Conservation (phyloP, 2,888 invertebrate genomes). For the Rotaria socialis region DNA sequence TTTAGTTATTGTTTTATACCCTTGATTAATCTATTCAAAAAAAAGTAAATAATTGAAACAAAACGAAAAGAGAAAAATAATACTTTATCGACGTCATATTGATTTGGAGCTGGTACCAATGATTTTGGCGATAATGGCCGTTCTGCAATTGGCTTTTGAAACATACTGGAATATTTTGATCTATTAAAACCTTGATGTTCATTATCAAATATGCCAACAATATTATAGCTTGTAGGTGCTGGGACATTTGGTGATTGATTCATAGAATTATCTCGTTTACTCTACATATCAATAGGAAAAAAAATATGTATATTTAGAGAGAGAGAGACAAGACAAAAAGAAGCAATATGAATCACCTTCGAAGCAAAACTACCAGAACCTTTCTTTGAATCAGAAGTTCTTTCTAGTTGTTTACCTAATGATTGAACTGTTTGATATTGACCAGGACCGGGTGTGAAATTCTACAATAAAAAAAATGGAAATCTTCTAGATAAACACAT, state of each 20-base stretch:
- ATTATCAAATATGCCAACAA: neutral
- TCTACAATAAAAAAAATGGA: slow-evolving; percentile 49
- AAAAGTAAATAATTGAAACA: neutral
- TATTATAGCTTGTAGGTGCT: slow-evolving; percentile 38
- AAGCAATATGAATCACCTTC: slow-evolving; percentile 50
- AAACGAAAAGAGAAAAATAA: neutral
- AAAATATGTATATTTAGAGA: neutral
- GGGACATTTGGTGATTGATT: slow-evolving; percentile 50
- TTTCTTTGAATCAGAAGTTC: slow-evolving; percentile 55
- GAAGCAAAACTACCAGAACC: slow-evolving; percentile 59
- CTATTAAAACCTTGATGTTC: slow-evolving; percentile 52
- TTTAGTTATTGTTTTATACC: slow-evolving; percentile 48
- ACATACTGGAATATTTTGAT: slow-evolving; percentile 52
- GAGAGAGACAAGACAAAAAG: neutral
- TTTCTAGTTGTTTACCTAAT: slow-evolving; percentile 49
- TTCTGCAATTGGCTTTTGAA: slow-evolving; percentile 55
- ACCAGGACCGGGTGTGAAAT: slow-evolving; percentile 58
- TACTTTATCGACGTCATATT: slow-evolving; percentile 53
- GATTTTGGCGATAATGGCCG: slow-evolving; percentile 48
- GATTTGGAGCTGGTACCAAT: slow-evolving; percentile 55
- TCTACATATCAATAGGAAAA: slow-evolving; percentile 45
- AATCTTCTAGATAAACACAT: slow-evolving; percentile 3
- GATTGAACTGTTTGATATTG: slow-evolving; percentile 52
- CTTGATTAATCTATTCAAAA: neutral
- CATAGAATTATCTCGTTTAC: slow-evolving; percentile 54